These are phyloP conservation scores for Oryzias sinensis DNA, from an alignment of 2,797 vertebrate species.

Conservation along the genomic window DNA sequence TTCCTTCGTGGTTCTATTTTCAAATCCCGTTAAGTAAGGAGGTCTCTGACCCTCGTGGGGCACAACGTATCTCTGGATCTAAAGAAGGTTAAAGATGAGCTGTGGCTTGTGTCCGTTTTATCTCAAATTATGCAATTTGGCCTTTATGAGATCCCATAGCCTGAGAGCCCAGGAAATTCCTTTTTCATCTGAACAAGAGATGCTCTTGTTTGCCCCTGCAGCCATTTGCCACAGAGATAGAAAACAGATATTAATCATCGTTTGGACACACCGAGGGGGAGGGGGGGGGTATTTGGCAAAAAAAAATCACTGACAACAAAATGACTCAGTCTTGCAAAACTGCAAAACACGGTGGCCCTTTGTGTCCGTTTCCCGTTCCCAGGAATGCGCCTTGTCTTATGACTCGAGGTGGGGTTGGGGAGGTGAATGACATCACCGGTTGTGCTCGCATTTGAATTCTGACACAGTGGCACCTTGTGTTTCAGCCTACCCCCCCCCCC, in stretches of 20 bases:
- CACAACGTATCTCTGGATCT: slow-evolving; percentile 38
- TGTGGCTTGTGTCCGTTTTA: slow-evolving; percentile 85
- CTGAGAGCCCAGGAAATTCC: slow-evolving; percentile 76
- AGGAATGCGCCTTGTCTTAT: slow-evolving; percentile 90
- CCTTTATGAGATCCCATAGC: slow-evolving; percentile 87
- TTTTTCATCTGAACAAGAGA: slow-evolving; percentile 86
- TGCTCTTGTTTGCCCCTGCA: slow-evolving; percentile 87
- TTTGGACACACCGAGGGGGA: slow-evolving; percentile 81
- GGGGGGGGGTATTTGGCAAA: too few relatives aligned
- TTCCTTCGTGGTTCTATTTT: not conserved
- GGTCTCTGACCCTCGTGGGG: too few relatives aligned
- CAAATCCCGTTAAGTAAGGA: not conserved
- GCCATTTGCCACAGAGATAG: slow-evolving; percentile 85
- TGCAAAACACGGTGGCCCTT: slow-evolving; percentile 86
- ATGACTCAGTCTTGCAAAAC: slow-evolving; percentile 87
- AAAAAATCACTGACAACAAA: slow-evolving; percentile 84
- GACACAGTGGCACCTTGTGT: slow-evolving; percentile 98
- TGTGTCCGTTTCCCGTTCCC: slow-evolving; percentile 86
- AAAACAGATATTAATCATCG: slow-evolving; percentile 96
- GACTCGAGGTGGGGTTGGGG: slow-evolving; percentile 89
- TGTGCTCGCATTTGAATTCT: slow-evolving; percentile 86
- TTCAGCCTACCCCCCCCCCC: slow-evolving; percentile 64
- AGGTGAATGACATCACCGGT: slow-evolving; percentile 90
- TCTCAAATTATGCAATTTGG: slow-evolving; percentile 88
- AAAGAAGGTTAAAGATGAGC: slow-evolving; percentile 64